These are phyloP conservation scores for Actenoides hombroni DNA, from an alignment of 2,113 vertebrate species.

Conservation along the genomic window DNA sequence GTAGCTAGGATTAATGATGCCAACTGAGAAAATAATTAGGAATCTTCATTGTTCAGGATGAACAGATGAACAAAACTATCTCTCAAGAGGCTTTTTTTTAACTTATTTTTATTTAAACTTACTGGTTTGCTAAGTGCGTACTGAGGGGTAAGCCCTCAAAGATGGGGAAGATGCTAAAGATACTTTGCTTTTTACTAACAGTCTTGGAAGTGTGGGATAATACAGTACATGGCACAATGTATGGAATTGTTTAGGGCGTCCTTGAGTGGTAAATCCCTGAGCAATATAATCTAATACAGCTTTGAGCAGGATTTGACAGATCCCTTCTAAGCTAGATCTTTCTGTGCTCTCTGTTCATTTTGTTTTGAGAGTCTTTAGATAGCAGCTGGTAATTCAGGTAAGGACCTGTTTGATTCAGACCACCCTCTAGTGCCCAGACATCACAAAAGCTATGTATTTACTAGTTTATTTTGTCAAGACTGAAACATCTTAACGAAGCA, in stretches of 20 bases:
- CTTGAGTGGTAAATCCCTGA: not conserved
- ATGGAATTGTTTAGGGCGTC: not conserved
- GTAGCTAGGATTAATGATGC: not conserved
- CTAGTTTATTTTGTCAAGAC: not conserved
- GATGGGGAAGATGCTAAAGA: not conserved
- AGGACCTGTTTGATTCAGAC: not conserved
- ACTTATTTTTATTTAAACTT: not conserved
- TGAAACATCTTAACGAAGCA: not conserved
- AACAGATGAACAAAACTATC: not conserved
- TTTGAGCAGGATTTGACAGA: not conserved
- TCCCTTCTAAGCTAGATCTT: not conserved
- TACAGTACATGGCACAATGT: accelerated
- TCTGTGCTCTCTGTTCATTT: not conserved
- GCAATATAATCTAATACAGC: not conserved
- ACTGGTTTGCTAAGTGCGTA: not conserved
- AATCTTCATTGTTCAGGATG: not conserved
- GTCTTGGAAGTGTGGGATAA: not conserved
- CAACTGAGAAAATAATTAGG: not conserved
- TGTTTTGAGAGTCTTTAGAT: not conserved
- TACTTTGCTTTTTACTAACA: not conserved
- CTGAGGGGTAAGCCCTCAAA: not conserved
- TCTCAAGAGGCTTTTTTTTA: not conserved
- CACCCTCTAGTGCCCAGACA: not conserved
- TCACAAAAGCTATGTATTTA: not conserved
- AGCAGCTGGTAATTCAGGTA: not conserved